Conservation (phyloP, 2,797 vertebrate species). For the Calcarius lapponicus region DNA sequence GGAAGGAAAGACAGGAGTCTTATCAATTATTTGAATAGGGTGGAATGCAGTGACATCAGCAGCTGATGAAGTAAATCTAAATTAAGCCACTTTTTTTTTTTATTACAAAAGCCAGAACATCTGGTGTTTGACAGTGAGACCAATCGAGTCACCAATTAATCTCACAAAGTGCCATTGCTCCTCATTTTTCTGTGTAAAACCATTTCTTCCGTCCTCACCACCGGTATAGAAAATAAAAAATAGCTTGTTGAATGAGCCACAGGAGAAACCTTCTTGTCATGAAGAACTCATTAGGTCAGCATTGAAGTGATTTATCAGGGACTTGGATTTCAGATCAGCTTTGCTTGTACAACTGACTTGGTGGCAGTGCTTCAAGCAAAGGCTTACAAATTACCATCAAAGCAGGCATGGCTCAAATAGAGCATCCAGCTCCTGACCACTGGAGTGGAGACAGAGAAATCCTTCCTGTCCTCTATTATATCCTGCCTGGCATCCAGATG, state of each 20-base stretch:
- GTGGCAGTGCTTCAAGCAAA: conserved; percentile 28
- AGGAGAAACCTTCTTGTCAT: conserved; percentile 56
- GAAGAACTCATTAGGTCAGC: conserved; percentile 66
- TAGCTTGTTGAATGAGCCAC: conserved; percentile 41
- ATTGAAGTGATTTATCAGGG: conserved; percentile 68
- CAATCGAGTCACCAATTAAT: conserved; percentile 18
- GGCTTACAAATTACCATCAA: conserved; percentile 41
- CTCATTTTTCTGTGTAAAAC: not conserved
- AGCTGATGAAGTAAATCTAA: conserved; percentile 57
- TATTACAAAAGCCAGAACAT: conserved; percentile 15
- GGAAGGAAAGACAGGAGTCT: not conserved
- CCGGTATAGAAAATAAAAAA: conserved; percentile 46
- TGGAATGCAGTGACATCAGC: conserved; percentile 25
- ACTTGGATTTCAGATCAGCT: conserved; percentile 28
- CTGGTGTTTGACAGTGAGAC: not conserved
- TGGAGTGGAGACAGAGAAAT: conserved; percentile 22
- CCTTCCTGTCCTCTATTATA: conserved; percentile 50
- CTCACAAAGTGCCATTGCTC: conserved; percentile 20
- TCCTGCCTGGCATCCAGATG: conserved; percentile 37
- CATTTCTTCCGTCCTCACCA: not conserved
- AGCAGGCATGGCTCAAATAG: conserved; percentile 20
- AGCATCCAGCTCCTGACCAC: conserved; percentile 12
- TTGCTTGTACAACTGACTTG: conserved; percentile 19
- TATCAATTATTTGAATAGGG: conserved; percentile 41
- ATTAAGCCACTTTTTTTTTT: not conserved